These are phyloP conservation scores for Micronycteris hirsuta DNA, from an alignment of 2,113 vertebrate species.

Conservation along the genomic window DNA sequence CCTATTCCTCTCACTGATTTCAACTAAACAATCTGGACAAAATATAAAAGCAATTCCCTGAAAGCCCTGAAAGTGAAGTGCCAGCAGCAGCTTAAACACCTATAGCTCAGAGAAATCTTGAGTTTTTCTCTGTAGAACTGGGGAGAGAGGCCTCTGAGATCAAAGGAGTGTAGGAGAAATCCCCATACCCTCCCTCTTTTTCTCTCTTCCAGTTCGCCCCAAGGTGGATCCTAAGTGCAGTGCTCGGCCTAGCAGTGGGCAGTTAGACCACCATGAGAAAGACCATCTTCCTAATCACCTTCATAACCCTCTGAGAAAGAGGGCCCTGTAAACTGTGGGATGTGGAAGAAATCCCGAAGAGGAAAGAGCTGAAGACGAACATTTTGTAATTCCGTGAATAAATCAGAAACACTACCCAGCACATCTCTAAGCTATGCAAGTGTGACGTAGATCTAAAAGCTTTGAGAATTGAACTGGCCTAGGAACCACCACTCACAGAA, in stretches of 20 bases:
- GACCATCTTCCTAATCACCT: background rate
- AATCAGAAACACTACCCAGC: background rate
- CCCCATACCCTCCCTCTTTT: background rate
- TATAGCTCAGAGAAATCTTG: background rate
- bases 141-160: background rate
- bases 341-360: background rate
- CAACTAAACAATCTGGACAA: background rate
- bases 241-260: background rate
- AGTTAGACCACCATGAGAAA: background rate
- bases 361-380: background rate
- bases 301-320: background rate
- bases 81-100: background rate
- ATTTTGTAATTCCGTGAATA: background rate
- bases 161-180: background rate
- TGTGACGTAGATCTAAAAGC: background rate
- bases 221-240: background rate
- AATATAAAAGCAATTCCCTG: background rate
- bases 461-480: background rate
- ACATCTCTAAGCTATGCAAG: background rate
- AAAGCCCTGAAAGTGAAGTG: background rate
- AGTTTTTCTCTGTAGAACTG: background rate
- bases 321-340: background rate
- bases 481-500: background rate
- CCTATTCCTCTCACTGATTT: background rate
- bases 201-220: background rate